Conservation (phyloP, 2,888 invertebrate species). For the Cheilosia vulpina region DNA sequence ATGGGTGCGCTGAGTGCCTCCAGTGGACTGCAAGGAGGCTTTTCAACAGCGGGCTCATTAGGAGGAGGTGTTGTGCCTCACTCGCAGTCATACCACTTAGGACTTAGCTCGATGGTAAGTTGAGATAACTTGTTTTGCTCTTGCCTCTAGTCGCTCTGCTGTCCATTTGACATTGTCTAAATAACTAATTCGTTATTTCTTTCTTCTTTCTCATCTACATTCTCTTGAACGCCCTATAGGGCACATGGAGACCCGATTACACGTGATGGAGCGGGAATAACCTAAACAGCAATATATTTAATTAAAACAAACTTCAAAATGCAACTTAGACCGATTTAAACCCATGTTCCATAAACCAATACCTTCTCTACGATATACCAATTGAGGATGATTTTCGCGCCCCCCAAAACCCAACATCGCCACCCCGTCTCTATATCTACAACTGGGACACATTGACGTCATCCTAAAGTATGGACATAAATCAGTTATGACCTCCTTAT, state of each 20-base stretch:
- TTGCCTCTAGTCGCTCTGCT: slow-evolving; percentile 13
- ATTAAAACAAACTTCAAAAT: slow-evolving; percentile 82
- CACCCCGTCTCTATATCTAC: slow-evolving; percentile 15
- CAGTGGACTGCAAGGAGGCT: slow-evolving; percentile 86
- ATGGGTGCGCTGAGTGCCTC: slow-evolving; percentile 86
- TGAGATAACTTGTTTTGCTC: slow-evolving; percentile 29
- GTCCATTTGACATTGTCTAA: slow-evolving; percentile 6
- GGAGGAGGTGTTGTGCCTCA: slow-evolving; percentile 87
- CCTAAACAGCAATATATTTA: slow-evolving; percentile 84
- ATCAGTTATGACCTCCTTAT: slow-evolving; percentile 72
- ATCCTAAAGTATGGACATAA: slow-evolving; percentile 51
- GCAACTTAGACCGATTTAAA: slow-evolving; percentile 71
- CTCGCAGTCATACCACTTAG: slow-evolving; percentile 88
- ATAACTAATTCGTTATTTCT: slow-evolving; percentile 62
- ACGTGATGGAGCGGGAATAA: slow-evolving; percentile 90
- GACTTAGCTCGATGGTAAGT: slow-evolving; percentile 88
- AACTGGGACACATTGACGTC: slow-evolving; percentile 56
- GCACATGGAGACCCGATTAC: slow-evolving; percentile 96
- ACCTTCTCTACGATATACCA: slow-evolving; percentile 18
- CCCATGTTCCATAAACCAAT: slow-evolving; percentile 48
- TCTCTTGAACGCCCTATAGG: slow-evolving; percentile 84
- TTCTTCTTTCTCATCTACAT: slow-evolving; percentile 48
- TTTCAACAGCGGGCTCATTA: slow-evolving; percentile 86
- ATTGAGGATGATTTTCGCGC: slow-evolving; percentile 41
- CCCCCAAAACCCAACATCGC: slow-evolving; percentile 13